Percentiles rank a stretch among this genome's conserved stretches.
Evolutionary conservation across 1,140 invertebrate genomes (phyloP).

Genomic region (Whitmania pigra): DNA sequence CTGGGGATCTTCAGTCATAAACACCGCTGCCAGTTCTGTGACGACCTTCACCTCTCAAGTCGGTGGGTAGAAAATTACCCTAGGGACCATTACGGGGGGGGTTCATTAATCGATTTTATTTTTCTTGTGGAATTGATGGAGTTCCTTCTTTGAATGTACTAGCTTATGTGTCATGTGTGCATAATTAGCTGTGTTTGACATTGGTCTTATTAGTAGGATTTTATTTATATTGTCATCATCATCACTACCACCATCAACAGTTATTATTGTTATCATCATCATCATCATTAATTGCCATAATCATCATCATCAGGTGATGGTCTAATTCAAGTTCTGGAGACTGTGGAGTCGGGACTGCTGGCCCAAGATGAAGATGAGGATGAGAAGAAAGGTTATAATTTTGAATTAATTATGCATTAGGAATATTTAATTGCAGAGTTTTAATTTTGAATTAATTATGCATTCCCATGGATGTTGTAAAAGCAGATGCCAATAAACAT

Average conservation of each 20-base stretch:
- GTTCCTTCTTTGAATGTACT: too few relatives aligned
- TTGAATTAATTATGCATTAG: too few relatives aligned
- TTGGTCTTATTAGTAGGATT: too few relatives aligned
- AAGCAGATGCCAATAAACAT: too few relatives aligned
- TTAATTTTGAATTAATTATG: too few relatives aligned
- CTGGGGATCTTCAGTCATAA: conserved; percentile 58
- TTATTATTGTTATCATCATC: too few relatives aligned
- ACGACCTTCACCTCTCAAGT: conserved; percentile 63
- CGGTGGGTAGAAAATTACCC: conserved; percentile 37
- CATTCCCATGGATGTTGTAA: too few relatives aligned
- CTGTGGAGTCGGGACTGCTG: conserved; percentile 53
- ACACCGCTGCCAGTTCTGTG: conserved; percentile 57
- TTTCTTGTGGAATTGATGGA: neutral
- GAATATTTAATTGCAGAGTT: too few relatives aligned
- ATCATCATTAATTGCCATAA: neutral
- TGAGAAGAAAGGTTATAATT: conserved; percentile 18
- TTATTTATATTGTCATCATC: neutral
- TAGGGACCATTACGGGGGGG: neutral
- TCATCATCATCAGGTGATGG: conserved; percentile 48
- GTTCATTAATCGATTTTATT: neutral
- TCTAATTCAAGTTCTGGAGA: conserved; percentile 59
- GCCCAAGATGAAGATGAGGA: conserved; percentile 33
- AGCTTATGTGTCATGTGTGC: too few relatives aligned
- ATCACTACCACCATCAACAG: too few relatives aligned
- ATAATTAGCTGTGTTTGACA: too few relatives aligned